Evolutionary conservation across 64 coral and sea anemone genomes (phyloP).

Genomic region (Montipora efflorescens): DNA sequence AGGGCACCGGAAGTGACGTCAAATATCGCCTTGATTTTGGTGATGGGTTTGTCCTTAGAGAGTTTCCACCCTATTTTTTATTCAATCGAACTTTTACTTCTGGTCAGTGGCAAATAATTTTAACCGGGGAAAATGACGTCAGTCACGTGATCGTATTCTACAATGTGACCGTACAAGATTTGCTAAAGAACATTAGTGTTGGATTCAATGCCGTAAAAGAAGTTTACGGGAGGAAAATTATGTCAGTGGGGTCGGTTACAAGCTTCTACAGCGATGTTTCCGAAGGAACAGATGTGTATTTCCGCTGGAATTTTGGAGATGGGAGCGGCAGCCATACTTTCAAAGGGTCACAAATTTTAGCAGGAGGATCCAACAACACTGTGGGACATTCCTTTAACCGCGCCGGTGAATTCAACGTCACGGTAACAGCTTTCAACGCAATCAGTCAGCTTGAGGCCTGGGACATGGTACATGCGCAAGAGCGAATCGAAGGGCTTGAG

Average conservation of each 20-base stretch:
- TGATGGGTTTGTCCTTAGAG: conserved; percentile 64
- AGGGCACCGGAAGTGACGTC: conserved; percentile 73
- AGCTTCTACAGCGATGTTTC: conserved; percentile 36
- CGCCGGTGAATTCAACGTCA: conserved; percentile 37
- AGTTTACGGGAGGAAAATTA: conserved; percentile 7
- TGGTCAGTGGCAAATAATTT: conserved; percentile 79
- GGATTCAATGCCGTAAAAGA: conserved; percentile 12
- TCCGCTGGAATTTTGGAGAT: conserved; percentile 61
- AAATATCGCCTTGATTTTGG: conserved; percentile 81
- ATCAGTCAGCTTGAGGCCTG: conserved; percentile 62
- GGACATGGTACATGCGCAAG: conserved; percentile 66
- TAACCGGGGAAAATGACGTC: conserved; percentile 69
- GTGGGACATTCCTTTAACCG: conserved; percentile 40
- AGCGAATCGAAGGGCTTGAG: conserved; percentile 64
- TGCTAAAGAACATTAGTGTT: conserved; percentile 64
- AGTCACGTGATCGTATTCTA: conserved; percentile 85
- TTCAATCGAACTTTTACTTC: conserved; percentile 82
- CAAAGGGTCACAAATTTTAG: not conserved
- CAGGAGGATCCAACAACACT: conserved; percentile 28
- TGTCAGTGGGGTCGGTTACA: conserved; percentile 44
- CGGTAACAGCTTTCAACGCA: conserved; percentile 58
- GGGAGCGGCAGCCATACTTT: not conserved
- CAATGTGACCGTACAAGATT: conserved; percentile 89
- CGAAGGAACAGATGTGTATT: conserved; percentile 70
- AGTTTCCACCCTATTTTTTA: conserved; percentile 41